Conservation (phyloP, 1,140 invertebrate genomes). For the Gryon sp. region DNA sequence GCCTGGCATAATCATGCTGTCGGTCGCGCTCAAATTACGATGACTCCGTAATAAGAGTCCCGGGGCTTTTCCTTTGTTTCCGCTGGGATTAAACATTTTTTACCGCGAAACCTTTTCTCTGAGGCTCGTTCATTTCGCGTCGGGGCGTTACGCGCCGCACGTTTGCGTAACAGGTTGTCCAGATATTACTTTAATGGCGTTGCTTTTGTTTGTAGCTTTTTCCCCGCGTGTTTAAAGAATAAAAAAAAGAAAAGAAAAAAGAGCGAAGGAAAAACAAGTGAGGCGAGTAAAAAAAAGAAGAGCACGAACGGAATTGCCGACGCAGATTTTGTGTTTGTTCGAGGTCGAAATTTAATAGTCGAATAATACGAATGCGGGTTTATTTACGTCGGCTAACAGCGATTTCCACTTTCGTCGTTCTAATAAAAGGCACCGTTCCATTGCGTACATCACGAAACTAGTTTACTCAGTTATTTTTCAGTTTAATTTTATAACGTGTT, state of each 20-base stretch:
- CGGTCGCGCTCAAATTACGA: constrained; percentile 17
- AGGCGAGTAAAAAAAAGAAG: no score
- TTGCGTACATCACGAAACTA: no score
- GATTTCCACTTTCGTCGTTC: constrained; percentile 9
- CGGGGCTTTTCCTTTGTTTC: constrained; percentile 8
- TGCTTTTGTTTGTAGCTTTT: neutral
- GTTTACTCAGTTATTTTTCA: no score
- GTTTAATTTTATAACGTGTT: no score
- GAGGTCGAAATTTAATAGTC: neutral
- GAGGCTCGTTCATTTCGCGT: neutral
- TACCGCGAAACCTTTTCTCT: constrained; percentile 5
- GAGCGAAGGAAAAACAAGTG: no score
- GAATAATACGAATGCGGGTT: constrained; percentile 12
- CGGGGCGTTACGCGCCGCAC: constrained; percentile 1
- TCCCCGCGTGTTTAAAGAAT: no score
- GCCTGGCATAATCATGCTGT: constrained; percentile 7
- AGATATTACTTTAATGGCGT: neutral
- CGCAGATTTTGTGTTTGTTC: no score
- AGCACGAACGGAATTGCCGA: no score
- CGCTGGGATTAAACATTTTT: constrained; percentile 15
- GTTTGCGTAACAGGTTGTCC: constrained; percentile 18
- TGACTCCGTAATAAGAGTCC: constrained; percentile 11
- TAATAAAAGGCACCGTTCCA: no score
- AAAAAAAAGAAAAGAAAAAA: no score
- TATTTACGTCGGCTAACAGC: neutral